A percentile compares a stretch with the other conserved stretches of the same genome.
Evolutionary conservation across 2,113 vertebrate genomes (phyloP).

Genomic region (Recurvirostra avosetta): DNA sequence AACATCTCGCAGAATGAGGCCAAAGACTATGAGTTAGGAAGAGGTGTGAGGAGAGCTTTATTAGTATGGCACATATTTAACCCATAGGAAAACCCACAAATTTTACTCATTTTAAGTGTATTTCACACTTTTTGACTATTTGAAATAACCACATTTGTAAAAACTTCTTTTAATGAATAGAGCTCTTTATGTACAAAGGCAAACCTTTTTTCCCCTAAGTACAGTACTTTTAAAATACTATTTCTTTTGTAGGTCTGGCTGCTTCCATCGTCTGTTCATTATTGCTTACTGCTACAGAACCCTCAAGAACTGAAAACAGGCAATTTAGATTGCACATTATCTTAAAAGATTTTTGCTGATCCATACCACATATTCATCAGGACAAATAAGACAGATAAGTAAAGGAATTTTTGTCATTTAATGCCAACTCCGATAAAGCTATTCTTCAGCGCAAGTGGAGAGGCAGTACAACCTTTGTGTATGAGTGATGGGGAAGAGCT

Average conservation of each 20-base stretch:
- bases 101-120: conserved; percentile 55
- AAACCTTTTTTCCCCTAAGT: conserved; percentile 9
- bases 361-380: neutral
- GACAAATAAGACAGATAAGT: conserved; percentile 39
- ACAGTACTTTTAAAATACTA: conserved; percentile 26
- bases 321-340: neutral
- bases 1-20: conserved; percentile 38
- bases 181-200: conserved; percentile 61
- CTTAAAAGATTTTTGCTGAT: neutral
- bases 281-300: conserved; percentile 52
- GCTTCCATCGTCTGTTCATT: conserved; percentile 63
- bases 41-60: conserved; percentile 58
- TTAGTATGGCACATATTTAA: conserved; percentile 48
- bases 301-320: neutral
- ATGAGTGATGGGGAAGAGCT: neutral
- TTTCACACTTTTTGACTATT: conserved; percentile 58
- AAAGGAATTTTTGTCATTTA: conserved; percentile 16
- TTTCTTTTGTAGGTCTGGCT: conserved; percentile 70
- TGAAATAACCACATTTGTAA: conserved; percentile 58
- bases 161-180: conserved; percentile 59
- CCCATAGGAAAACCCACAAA: conserved; percentile 40
- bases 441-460: neutral
- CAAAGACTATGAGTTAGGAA: neutral
- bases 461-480: neutral
- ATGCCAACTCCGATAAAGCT: neutral